A percentile compares a stretch with the other conserved stretches of the same genome.
phyloP scores from a whole-genome alignment of 2,113 vertebrate genomes.

The Vanacampus margaritifer region DNA sequence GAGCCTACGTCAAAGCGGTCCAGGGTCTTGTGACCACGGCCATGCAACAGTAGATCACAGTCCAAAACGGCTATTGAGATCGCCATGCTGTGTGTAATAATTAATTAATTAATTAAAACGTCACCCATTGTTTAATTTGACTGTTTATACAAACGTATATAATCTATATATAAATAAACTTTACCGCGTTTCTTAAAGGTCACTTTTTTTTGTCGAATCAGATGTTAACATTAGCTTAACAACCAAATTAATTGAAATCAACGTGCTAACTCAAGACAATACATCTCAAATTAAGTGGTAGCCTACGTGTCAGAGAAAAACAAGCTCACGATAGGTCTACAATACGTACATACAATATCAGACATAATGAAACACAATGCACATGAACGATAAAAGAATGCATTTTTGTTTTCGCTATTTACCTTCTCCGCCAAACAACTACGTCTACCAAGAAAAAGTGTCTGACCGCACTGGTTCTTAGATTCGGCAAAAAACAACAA shows the following conservation, averaged over 20 bases:
- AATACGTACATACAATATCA: not conserved
- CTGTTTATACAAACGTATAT: not conserved
- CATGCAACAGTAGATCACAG: constrained; percentile 92
- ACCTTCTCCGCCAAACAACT: not conserved
- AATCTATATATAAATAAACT: not conserved
- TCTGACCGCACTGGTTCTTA: not conserved
- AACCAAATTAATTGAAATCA: not conserved
- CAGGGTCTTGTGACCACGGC: constrained; percentile 87
- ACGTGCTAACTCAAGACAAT: not conserved
- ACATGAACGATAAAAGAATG: not conserved
- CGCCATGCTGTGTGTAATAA: constrained; percentile 74
- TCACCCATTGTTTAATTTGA: not conserved
- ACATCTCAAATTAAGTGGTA: not conserved
- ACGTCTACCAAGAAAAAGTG: not conserved
- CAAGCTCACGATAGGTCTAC: not conserved
- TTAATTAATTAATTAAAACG: too few relatives aligned
- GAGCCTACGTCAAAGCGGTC: constrained; percentile 91
- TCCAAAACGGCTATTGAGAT: constrained; percentile 87
- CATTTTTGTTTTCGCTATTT: not conserved
- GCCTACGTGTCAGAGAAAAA: not conserved
- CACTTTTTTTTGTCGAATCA: not conserved
- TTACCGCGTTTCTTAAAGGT: not conserved
- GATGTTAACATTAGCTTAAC: not conserved
- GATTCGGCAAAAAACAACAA: not conserved
- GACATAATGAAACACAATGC: not conserved